Base-by-base conservation (phyloP, 2,797 vertebrate species). In the Cirrhinus molitorella region DNA sequence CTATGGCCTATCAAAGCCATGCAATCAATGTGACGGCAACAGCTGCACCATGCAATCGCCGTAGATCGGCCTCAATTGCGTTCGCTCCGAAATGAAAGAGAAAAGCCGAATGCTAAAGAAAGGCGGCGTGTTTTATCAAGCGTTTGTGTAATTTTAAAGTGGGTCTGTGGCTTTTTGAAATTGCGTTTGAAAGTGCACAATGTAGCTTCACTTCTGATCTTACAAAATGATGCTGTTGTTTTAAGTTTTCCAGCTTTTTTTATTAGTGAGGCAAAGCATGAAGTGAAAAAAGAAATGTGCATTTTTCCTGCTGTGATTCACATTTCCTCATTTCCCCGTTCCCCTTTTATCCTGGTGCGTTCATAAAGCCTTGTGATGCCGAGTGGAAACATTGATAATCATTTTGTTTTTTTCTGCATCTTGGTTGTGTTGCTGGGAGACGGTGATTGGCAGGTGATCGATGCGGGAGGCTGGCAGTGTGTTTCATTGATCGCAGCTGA, bases 361-460 rank as follows among this genome's bases (percentile, higher is more conserved):
- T 31, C 28, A 86, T 79, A 82, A 79, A 14, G 83, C 76, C 17
- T 65, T 23, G 45, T 66, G 51, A 53, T 66, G 5, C 57, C 0
- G 40, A 17, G 47, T 71, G 66, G 51, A 28, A 71, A 61, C 34
- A 34, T 55, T 57, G 68, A 77, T 53, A 45, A 57, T 81, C 65
- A 51, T 49, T 40, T 81, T 57, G 47, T 79, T 19, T 23, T 51
- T 49, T 49, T 49, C 23, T 72, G 68, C 68, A 21, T 51, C 68
- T 72, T 28, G 61, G 5, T 47, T 57, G 43, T 43, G 84, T 85
- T 86, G 53, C 37, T 17, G 61, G 80, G 85, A n/a, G 73, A 81
- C 59, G 17, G 31, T 83, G 85, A 90, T 77, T 87, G 43, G 63
- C 84, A 88, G 89, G 61, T 84, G 80, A 80, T 86, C 84, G 85